Evolutionary conservation across 2,888 invertebrate species (phyloP), one percentile per base, ranked within the genome.

Genomic region (Mayetiola destructor): DNA sequence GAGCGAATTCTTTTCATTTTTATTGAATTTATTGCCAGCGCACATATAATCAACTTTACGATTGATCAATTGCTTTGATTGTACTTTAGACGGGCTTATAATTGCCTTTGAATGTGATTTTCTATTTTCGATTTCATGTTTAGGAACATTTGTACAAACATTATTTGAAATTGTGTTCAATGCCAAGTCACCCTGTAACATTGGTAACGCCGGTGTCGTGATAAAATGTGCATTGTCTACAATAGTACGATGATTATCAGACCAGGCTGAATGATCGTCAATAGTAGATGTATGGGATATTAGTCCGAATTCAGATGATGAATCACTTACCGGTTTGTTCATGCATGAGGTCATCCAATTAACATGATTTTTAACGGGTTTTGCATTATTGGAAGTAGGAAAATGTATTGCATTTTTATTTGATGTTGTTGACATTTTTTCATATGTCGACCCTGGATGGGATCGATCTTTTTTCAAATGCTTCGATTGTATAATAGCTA

Each of bases 121-220:
- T 48, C 27, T 48, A 6, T 14, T 10, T 27, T 48, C 27, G 8
- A 48, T 4, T 8, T 48, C 40, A 40, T 12, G 23, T 40, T 40
- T 40, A 21, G 10, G 20, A 3, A 10, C 40, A 2, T 10, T 8
- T 6, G 21, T 2, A 23, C 23, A 23, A 23, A 12, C 21, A 27
- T 16, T 27, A n/a, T 48, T 48, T 3, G 55, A 27, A 21, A 37
- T 36, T n/a, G 36, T 55, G 23, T 55, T 55, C 23, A 55, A 27
- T n/a, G 55, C 55, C 18, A 55, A 37, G 37, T 55, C 55, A 23
- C 55, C 55, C n/a, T 55, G 55, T 27, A 55, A 37, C 21, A 37
- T 55, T 9, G 55, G 55, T n/a, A 55, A 55, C 4, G 42, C 23
- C 2, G 36, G 14, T 21, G 55, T 30, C 16, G 55, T 21, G 3